These are phyloP conservation scores for Drosophila peninsularis DNA, from an alignment of 2,888 invertebrate species.

Conservation along the genomic window DNA sequence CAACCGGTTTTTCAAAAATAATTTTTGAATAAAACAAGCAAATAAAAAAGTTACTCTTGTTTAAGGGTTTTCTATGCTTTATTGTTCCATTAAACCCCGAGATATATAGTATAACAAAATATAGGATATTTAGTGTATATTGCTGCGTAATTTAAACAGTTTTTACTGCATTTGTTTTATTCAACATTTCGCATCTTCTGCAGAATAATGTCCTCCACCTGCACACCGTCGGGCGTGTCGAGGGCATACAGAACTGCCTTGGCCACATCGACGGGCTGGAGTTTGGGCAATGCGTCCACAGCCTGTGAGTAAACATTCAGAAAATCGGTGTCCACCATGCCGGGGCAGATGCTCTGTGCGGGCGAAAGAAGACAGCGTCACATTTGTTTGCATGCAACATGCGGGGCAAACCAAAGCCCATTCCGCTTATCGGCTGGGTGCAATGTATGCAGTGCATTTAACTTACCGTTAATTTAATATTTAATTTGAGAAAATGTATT, in stretches of 20 bases:
- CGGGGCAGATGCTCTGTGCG: constrained; percentile 87
- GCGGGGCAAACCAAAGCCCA: constrained; percentile 9
- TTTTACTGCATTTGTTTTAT: background rate
- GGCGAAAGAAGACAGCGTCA: constrained; percentile 35
- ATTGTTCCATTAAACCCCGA: background rate
- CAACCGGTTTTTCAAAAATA: background rate
- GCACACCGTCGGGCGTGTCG: constrained; percentile 87
- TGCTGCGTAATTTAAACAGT: background rate
- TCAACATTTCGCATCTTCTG: constrained; percentile 79
- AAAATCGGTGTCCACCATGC: constrained; percentile 87
- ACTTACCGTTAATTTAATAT: constrained; percentile 85
- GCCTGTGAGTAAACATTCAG: constrained; percentile 83
- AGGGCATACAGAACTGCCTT: constrained; percentile 87
- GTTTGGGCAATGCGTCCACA: constrained; percentile 83
- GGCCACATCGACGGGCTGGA: constrained; percentile 87
- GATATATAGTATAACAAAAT: background rate
- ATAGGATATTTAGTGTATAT: background rate
- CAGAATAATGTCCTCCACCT: constrained; percentile 85
- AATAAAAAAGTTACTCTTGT: background rate
- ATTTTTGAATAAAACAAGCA: background rate
- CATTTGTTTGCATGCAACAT: constrained; percentile 37
- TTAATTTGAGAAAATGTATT: constrained; percentile 85
- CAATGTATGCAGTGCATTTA: constrained; percentile 73
- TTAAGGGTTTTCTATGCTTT: background rate
- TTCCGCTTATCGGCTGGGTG: constrained; percentile 17